Evolutionary conservation across 2,888 invertebrate genomes (phyloP).

Genomic region (Pristionchus arcanus): DNA sequence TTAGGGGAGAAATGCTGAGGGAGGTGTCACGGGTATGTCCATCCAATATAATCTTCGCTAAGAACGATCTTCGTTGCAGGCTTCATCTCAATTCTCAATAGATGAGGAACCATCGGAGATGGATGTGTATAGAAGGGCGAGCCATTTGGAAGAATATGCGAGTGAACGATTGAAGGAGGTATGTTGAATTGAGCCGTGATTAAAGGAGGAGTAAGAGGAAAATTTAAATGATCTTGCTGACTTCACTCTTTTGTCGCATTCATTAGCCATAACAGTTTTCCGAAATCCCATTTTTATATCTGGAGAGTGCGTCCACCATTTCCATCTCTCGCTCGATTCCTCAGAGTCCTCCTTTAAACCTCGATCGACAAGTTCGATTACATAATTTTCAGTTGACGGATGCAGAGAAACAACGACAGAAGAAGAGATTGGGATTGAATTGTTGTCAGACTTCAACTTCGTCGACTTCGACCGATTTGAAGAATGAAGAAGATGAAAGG

Average conservation of each 20-base stretch:
- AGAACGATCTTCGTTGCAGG: neutral
- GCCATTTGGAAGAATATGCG: conserved; percentile 72
- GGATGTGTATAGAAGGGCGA: conserved; percentile 72
- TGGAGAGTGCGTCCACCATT: no score
- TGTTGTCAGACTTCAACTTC: conserved; percentile 66
- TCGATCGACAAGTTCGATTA: neutral
- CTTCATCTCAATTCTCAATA: neutral
- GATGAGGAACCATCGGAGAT: conserved; percentile 65
- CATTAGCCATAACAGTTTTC: no score
- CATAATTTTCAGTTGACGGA: conserved; percentile 61
- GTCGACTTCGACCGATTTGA: conserved; percentile 62
- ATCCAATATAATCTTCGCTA: neutral
- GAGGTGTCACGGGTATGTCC: neutral
- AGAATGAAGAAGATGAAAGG: conserved; percentile 63
- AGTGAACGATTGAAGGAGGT: conserved; percentile 61
- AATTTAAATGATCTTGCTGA: no score
- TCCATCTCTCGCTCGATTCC: no score
- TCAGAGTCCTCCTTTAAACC: no score
- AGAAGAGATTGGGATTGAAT: conserved; percentile 65
- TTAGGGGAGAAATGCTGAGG: conserved; percentile 61
- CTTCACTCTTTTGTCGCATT: no score
- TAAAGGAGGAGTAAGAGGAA: no score
- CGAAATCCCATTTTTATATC: no score
- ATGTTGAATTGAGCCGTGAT: neutral
- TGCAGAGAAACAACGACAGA: conserved; percentile 61